Conservation (phyloP, 2,113 vertebrate genomes). For the Ammodramus savannarum region DNA sequence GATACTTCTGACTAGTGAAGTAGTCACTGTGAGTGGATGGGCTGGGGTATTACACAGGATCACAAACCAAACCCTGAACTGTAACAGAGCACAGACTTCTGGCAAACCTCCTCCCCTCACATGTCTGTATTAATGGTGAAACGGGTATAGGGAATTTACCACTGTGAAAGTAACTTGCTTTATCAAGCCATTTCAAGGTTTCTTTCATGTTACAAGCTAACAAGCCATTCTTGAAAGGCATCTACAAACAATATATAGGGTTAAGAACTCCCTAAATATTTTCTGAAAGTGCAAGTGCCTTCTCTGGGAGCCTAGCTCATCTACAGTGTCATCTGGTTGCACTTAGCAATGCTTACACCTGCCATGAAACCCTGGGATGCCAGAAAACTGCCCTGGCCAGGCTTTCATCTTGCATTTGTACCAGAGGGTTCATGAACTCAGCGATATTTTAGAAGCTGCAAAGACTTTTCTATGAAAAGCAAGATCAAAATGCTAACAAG, state of each 20-base stretch:
- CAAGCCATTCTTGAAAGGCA: neutral
- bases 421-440: neutral
- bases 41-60: neutral
- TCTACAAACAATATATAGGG: neutral
- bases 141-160: neutral
- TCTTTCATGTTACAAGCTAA: neutral
- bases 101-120: neutral
- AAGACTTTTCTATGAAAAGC: neutral
- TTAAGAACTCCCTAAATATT: neutral
- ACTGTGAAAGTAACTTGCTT: neutral
- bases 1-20: neutral
- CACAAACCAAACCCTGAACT: neutral
- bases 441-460: neutral
- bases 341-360: neutral
- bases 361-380: neutral
- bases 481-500: neutral
- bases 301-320: neutral
- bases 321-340: fast-evolving
- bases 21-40: neutral
- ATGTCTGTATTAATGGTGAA: neutral
- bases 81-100: neutral
- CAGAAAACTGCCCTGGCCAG: neutral
- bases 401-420: neutral
- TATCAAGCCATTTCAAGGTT: neutral
- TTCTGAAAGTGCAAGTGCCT: neutral